phyloP scores from a whole-genome alignment of 2,113 vertebrate species.

The Trichomycterus rosablanca region DNA sequence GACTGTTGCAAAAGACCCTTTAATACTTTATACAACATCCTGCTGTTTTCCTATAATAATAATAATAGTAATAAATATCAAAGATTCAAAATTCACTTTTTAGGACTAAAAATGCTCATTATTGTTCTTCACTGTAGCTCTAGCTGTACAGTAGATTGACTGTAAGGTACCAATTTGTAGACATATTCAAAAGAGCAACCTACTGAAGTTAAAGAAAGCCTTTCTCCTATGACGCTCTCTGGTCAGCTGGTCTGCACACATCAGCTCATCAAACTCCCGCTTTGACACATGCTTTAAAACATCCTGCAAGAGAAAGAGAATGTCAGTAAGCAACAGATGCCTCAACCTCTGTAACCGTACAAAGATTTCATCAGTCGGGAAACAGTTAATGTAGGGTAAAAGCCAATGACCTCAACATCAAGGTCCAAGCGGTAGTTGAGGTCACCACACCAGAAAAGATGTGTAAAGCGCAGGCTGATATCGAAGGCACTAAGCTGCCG shows the following conservation, averaged over 20 bases:
- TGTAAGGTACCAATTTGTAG: too few relatives aligned
- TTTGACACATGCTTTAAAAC: constrained; percentile 75
- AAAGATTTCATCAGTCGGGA: not conserved
- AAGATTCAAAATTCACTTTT: too few relatives aligned
- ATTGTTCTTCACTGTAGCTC: too few relatives aligned
- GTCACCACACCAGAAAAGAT: constrained; percentile 79
- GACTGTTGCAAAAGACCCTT: too few relatives aligned
- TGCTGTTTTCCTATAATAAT: too few relatives aligned
- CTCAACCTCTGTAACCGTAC: not conserved
- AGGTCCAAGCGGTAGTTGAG: constrained; percentile 76
- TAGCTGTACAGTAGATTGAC: too few relatives aligned
- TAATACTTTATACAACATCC: too few relatives aligned
- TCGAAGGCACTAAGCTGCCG: constrained; percentile 70
- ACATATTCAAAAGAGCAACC: constrained; percentile 38
- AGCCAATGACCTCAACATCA: constrained; percentile 64
- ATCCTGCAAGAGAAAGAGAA: constrained; percentile 61
- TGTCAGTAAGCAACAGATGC: not conserved
- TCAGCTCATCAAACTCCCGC: constrained; percentile 77
- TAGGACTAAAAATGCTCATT: too few relatives aligned
- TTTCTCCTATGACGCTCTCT: constrained; percentile 79
- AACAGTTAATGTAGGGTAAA: not conserved
- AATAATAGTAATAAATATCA: too few relatives aligned
- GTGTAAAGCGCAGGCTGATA: constrained; percentile 72
- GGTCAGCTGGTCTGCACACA: constrained; percentile 80
- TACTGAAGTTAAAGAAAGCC: constrained; percentile 80